A percentile compares a stretch with the other conserved stretches of the same genome.
Conservation (phyloP, 2,113 vertebrate species). For the Prietella phreatophila region DNA sequence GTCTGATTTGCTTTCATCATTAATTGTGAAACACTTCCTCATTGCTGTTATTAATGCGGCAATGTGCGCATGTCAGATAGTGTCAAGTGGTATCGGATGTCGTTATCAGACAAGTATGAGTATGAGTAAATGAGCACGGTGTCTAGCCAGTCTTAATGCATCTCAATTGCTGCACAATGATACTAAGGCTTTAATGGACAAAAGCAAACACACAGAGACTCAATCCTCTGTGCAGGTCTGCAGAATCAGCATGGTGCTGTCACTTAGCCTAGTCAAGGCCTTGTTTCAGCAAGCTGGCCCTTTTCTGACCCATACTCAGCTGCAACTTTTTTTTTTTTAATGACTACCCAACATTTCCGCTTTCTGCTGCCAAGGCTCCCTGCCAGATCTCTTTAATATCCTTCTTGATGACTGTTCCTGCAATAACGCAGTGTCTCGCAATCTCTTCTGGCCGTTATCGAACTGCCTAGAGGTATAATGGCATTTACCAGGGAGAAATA, state of each 20-base stretch:
- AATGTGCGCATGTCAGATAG: not conserved
- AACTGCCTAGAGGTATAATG: conserved; percentile 38
- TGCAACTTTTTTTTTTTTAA: conserved; percentile 40
- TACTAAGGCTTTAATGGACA: not conserved
- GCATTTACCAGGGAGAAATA: conserved; percentile 70
- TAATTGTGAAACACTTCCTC: not conserved
- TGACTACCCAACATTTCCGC: conserved; percentile 52
- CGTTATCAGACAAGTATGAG: not conserved
- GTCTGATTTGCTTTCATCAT: not conserved
- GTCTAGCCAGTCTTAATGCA: not conserved
- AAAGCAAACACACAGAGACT: not conserved
- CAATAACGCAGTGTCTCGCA: conserved; percentile 57
- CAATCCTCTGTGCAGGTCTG: conserved; percentile 14
- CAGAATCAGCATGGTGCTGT: conserved; percentile 50
- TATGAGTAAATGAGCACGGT: not conserved
- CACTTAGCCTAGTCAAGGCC: conserved; percentile 24
- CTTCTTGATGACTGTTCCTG: conserved; percentile 30
- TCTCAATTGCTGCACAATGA: not conserved
- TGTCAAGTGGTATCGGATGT: not conserved
- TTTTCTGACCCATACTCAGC: conserved; percentile 31
- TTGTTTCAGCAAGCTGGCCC: conserved; percentile 51
- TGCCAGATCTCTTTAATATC: conserved; percentile 53
- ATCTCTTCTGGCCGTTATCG: conserved; percentile 57
- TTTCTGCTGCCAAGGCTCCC: conserved; percentile 37
- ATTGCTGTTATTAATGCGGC: not conserved